Evolutionary conservation across 2,113 vertebrate species (phyloP).

Genomic region (Larimichthys crocea): DNA sequence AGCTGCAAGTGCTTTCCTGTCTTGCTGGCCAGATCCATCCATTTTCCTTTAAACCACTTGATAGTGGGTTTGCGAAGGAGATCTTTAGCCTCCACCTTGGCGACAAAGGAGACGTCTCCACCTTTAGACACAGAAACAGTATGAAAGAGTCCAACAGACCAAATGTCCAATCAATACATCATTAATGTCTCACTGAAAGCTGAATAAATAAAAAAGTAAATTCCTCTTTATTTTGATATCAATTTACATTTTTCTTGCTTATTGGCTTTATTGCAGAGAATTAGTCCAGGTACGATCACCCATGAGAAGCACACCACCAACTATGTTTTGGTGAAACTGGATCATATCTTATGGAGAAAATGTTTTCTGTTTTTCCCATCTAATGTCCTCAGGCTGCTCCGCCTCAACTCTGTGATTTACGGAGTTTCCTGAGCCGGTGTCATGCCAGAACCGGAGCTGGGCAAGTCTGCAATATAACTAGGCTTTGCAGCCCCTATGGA

Average conservation of each 20-base stretch:
- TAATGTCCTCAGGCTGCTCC: too few species aligned
- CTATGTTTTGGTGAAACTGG: too few species aligned
- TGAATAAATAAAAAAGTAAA: not conserved
- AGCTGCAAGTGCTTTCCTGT: slow-evolving; percentile 97
- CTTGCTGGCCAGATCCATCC: slow-evolving; percentile 99
- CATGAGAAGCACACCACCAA: too few species aligned
- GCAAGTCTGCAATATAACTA: too few species aligned
- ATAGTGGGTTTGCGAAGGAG: slow-evolving; percentile 94
- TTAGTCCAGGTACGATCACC: not conserved
- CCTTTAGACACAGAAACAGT: slow-evolving; percentile 81
- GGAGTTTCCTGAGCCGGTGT: too few species aligned
- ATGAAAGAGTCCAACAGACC: not conserved
- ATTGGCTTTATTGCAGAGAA: not conserved
- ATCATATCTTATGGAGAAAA: too few species aligned
- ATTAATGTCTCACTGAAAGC: not conserved
- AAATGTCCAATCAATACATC: not conserved
- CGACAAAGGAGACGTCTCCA: slow-evolving; percentile 92
- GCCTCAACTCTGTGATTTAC: too few species aligned
- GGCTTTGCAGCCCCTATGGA: too few species aligned
- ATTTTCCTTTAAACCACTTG: slow-evolving; percentile 99
- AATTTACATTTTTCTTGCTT: not conserved
- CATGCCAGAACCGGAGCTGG: too few species aligned
- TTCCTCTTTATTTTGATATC: not conserved
- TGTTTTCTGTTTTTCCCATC: too few species aligned
- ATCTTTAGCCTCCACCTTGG: slow-evolving; percentile 97